Percentiles rank a stretch among this genome's conserved stretches.
phyloP scores from a whole-genome alignment of 2,113 vertebrate genomes.

The Elachura formosa region DNA sequence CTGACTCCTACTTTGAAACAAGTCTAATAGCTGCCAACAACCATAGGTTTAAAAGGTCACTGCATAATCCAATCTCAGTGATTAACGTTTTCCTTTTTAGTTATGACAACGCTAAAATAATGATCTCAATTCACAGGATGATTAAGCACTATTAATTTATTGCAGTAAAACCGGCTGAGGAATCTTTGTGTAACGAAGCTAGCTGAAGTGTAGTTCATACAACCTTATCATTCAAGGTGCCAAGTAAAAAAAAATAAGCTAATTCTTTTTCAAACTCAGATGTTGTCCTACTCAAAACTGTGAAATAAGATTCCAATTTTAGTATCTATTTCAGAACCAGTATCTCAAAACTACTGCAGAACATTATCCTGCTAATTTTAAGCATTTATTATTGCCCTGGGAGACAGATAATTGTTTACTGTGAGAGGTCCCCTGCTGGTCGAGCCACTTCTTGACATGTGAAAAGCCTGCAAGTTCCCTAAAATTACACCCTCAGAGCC shows the following conservation, averaged over 20 bases:
- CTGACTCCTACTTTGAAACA: not conserved
- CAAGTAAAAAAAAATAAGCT: not conserved
- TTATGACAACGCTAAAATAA: conserved; percentile 1
- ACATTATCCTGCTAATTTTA: not conserved
- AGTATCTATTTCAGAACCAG: not conserved
- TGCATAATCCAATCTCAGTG: not conserved
- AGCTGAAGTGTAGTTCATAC: not conserved
- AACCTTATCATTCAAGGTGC: not conserved
- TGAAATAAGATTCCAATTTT: not conserved
- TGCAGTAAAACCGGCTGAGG: not conserved
- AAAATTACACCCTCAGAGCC: not conserved
- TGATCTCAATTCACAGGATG: not conserved
- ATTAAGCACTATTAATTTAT: conserved; percentile 8
- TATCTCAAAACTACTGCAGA: not conserved
- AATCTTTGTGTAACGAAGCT: not conserved
- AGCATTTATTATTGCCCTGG: not conserved
- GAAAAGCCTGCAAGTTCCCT: not conserved
- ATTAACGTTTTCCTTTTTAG: conserved; percentile 13
- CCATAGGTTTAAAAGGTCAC: conserved; percentile 27
- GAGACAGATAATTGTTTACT: not conserved
- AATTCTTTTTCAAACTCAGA: not conserved
- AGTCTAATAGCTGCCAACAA: not conserved
- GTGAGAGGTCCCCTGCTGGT: not conserved
- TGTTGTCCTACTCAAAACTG: not conserved
- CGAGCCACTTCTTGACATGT: not conserved